Base-by-base conservation (phyloP, 2,888 invertebrate genomes). In the Orthonychiurus folsomi region DNA sequence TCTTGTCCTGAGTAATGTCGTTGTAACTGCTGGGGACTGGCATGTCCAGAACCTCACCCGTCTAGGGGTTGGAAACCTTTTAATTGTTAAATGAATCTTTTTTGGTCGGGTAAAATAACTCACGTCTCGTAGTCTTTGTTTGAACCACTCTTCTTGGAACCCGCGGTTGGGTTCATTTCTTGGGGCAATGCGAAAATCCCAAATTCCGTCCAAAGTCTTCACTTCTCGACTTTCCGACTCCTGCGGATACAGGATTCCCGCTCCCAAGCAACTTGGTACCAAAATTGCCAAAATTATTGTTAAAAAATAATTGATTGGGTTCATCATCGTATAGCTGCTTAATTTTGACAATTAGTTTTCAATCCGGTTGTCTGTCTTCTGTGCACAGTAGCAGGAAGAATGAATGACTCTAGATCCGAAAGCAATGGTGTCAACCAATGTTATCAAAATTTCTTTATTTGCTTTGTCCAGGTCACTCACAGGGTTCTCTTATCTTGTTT, bases 11-110 rank as follows among this genome's bases (percentile, higher is more conserved):
- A 12, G 81, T 80, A 26, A 85, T 76, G 73, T 84, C 84, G 74
- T 84, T 84, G 74, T 78, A 84, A 68, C 82, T 82, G 20, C 80
- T 76, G 1, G 84, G 83, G 1, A 84, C 83, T 21, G 84, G 82
- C 82, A 84, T 83, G 1, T 75, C 73, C 48, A 79, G 76, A 3
- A 78, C 73, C 37, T 79, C 78, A 27, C 76, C 69, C 9, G 60
- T 65, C 68, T 69, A 59, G 18, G 63, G 57, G 28, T 53, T 3
- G 21, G 9, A 50, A 24, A 50, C n/a, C 9, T 24, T 21, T 5
- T 15, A 37, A 9, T 37, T 37, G 5, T 5, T 37, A 5, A 37
- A 15, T 9, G 9, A 37, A 9, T 37, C 37, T 9, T 37, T 24
- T 24, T 55, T 21, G 25, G 25, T 12, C 25, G 21, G 12, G 12